Evolutionary conservation across 2,797 vertebrate genomes (phyloP), one percentile per base, ranked within the genome.

Genomic region (Neostethus bicornis): DNA sequence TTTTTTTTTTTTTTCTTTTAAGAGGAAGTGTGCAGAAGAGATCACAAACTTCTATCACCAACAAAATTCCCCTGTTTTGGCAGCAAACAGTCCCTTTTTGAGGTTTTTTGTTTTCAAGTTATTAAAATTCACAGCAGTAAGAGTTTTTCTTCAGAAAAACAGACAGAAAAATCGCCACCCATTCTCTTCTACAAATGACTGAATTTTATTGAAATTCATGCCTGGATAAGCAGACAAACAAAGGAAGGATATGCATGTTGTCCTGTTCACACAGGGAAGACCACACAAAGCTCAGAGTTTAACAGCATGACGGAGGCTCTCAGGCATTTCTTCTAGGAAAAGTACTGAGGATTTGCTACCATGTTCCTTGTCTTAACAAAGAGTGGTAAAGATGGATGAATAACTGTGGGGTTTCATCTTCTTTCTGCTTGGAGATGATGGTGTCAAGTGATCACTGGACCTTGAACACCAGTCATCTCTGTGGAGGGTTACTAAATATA

Each of bases 381-480:
- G 70, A 76, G 66, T 37, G 54, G 50, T 51, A 47, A 61, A 66
- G 73, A 81, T 59, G 72, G 75, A 75, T 82, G 66, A 78, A 79
- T 70, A 41, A 35, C 75, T 41, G 43, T 45, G 54, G 73, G 69
- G 72, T 75, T 87, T 73, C 50, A 12, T 78, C 75, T 80, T 28
- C 43, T 73, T 32, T 80, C 77, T 70, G 65, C 35, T 79, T 77
- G 61, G 74, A 48, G 35, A 65, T 64, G 82, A 72, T 77, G 47
- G 75, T 79, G 86, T 85, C 84, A 84, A 78, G 72, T 61, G 77
- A 79, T 87, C 77, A 65, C 75, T 70, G 71, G 66, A 70, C 61
- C 74, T 81, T 83, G 73, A 77, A 80, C 73, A 61, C 46, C 37
- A 65, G 75, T 69, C 68, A 75, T n/a, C 71, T 69, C 65, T 34